Percentiles rank a stretch among this genome's conserved stretches.
These are phyloP conservation scores for Gobius niger DNA, from an alignment of 2,113 vertebrate genomes.

Conservation along the genomic window DNA sequence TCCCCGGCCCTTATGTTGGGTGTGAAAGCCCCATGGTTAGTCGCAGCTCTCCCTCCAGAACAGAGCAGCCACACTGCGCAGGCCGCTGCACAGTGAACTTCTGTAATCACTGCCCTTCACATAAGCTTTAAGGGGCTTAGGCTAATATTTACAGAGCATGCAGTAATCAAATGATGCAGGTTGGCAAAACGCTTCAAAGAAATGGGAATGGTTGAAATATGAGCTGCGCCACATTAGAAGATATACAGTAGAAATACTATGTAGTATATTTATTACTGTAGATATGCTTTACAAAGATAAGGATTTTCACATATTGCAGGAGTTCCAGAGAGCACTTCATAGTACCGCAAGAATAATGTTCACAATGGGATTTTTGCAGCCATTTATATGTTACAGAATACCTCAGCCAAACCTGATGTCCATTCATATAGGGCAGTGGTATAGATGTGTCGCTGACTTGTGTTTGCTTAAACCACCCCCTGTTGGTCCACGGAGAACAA, in stretches of 20 bases:
- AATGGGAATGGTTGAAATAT: constrained; percentile 85
- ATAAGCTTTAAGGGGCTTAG: constrained; percentile 73
- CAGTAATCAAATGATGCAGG: constrained; percentile 73
- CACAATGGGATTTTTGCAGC: constrained; percentile 67
- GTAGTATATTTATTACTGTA: background rate
- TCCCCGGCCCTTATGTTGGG: constrained; percentile 41
- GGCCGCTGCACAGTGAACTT: constrained; percentile 50
- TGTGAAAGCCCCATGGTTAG: constrained; percentile 64
- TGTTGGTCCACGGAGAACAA: constrained; percentile 83
- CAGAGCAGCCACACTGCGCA: constrained; percentile 57
- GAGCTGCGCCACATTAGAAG: constrained; percentile 11
- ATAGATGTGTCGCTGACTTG: constrained; percentile 77
- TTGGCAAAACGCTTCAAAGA: constrained; percentile 74
- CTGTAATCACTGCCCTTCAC: constrained; percentile 66
- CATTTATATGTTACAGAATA: constrained; percentile 81
- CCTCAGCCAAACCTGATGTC: constrained; percentile 82
- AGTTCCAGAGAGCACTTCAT: too few species aligned
- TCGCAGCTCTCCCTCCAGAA: constrained; percentile 58
- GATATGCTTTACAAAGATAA: background rate
- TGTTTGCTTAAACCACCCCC: constrained; percentile 87
- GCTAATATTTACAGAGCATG: constrained; percentile 78
- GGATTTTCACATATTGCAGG: too few species aligned
- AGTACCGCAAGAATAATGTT: too few species aligned
- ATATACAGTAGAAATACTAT: constrained; percentile 55
- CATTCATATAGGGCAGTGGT: constrained; percentile 87